Evolutionary conservation across 53 echinoderm and acorn worm genomes (phyloP), one percentile per base, ranked within the genome.

Genomic region (Echinometra lucunter): DNA sequence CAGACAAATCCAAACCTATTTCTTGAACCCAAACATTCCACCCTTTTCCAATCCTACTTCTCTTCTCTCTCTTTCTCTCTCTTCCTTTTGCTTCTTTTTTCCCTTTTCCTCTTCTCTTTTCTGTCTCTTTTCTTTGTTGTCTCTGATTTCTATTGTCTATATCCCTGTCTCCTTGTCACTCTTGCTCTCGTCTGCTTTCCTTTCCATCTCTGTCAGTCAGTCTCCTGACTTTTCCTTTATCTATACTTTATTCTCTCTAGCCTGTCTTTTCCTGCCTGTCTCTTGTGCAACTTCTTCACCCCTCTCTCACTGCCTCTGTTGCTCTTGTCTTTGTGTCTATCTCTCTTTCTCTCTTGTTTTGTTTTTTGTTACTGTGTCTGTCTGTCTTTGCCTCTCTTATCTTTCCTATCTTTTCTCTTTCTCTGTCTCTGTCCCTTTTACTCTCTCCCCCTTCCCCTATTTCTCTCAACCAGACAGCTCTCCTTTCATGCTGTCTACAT

Each of bases 11-110:
- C 85, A 2, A 13, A 3, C 47, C 15, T 45, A 78, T 85, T n/a
- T 85, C 55, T 85, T 53, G 49, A 40, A 85, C 30, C 85, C 49
- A 85, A 85, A 85, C 49, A 85, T 85, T 85, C 85, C 85, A 85
- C n/a, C n/a, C 49, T 49, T 30, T 13, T 81, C 1, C 44, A 81
- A 42, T 44, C 44, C 25, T 44, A 44, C 13, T 42, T 40, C 80
- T 35, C 72, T 72, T 45, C 83, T 7, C 85, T 83, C 47, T 47
- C 45, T 57, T 0, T 55, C 47, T 56, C 88, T 57, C 57, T 49
- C 47, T 10, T 34, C 9, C 47, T 47, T 34, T 49, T n/a, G 55
- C 16, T 32, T 57, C 10, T 6, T 40, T 0, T 19, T 37, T 80
- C 44, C 18, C 1, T 80, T 44, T 17, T 44, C 81, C 23, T 42